Conservation (phyloP, 2,888 invertebrate genomes). For the Parapristionchus giblindavisi region DNA sequence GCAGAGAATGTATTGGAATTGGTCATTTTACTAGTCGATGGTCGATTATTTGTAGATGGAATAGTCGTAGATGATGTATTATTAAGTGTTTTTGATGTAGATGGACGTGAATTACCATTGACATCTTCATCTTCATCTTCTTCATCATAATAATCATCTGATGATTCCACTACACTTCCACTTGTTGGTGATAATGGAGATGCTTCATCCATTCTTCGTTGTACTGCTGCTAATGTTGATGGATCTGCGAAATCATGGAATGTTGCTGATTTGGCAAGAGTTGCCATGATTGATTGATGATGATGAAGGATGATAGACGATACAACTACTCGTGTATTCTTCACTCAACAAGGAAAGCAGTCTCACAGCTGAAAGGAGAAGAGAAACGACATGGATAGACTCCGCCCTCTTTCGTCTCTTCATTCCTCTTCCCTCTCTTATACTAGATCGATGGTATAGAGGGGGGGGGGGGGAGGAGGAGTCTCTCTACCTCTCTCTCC, state of each 20-base stretch:
- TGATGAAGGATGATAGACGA: not conserved
- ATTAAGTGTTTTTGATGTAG: not conserved
- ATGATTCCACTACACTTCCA: too few relatives aligned
- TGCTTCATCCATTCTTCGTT: not conserved
- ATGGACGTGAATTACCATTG: not conserved
- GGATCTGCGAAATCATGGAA: slow-evolving; percentile 63
- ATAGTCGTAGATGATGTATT: too few relatives aligned
- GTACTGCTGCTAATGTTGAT: not conserved
- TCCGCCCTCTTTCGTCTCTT: not conserved
- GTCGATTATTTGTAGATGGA: too few relatives aligned
- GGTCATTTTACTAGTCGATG: not conserved
- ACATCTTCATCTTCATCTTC: slow-evolving; percentile 9
- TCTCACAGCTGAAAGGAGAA: slow-evolving; percentile 25
- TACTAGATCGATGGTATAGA: not conserved
- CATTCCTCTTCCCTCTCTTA: not conserved
- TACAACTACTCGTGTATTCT: not conserved
- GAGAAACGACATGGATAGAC: not conserved
- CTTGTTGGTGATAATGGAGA: not conserved
- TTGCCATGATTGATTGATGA: slow-evolving; percentile 34
- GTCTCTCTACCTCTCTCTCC: too few relatives aligned
- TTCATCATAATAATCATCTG: not conserved
- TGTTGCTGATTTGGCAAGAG: slow-evolving; percentile 61
- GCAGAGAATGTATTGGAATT: slow-evolving; percentile 38
- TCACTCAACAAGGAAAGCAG: not conserved
- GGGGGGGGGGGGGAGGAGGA: not conserved